Evolutionary conservation across 2,797 vertebrate species (phyloP).

Genomic region (Sternarchorhynchus goeldii): DNA sequence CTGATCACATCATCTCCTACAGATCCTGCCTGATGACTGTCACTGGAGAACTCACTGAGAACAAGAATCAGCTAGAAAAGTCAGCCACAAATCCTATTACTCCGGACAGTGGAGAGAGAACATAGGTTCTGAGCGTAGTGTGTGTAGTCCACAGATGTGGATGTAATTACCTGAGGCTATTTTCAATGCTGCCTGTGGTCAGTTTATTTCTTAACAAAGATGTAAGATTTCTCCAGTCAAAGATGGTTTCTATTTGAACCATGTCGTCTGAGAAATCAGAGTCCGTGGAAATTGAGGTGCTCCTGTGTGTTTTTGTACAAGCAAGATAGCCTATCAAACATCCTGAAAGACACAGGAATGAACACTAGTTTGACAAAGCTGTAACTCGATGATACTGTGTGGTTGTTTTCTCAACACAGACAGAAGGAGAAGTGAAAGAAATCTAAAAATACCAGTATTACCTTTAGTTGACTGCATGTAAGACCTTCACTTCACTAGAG

Average conservation of each 20-base stretch:
- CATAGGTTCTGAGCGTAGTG: not conserved
- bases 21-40: constrained; percentile 79
- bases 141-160: not conserved
- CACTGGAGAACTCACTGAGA: constrained; percentile 70
- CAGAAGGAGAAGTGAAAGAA: no score
- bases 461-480: no score
- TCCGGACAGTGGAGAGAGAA: not conserved
- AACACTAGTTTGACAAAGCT: not conserved
- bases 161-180: constrained; percentile 62
- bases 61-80: not conserved
- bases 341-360: constrained; percentile 69
- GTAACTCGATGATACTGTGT: no score
- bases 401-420: no score
- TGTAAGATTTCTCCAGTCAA: constrained; percentile 81
- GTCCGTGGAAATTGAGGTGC: constrained; percentile 36
- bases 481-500: no score
- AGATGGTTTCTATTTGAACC: not conserved
- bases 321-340: constrained; percentile 86
- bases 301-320: constrained; percentile 70
- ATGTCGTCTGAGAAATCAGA: not conserved
- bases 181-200: constrained; percentile 52
- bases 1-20: constrained; percentile 73
- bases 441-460: no score
- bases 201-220: constrained; percentile 64
- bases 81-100: not conserved